These are phyloP conservation scores for Scaptomyza graminum DNA, from an alignment of 1,140 invertebrate species.

Conservation along the genomic window DNA sequence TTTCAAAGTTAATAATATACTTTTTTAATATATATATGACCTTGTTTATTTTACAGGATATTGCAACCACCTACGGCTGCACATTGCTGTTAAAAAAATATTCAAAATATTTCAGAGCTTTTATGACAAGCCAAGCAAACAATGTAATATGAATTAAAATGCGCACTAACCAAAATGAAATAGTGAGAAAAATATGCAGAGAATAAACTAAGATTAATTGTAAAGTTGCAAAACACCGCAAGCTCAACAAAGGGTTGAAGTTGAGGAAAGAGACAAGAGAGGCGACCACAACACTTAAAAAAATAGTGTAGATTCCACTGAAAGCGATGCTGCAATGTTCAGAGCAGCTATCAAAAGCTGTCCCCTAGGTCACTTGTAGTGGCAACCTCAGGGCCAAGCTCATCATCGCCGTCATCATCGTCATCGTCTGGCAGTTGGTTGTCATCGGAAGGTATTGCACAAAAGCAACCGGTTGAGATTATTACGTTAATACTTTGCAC, in stretches of 20 bases:
- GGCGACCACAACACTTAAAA: neutral
- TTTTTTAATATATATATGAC: too few relatives aligned
- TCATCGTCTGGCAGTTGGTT: too few relatives aligned
- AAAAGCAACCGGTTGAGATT: conserved; percentile 53
- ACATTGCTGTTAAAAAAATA: too few relatives aligned
- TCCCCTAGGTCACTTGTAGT: too few relatives aligned
- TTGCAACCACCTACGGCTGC: too few relatives aligned
- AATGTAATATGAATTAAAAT: neutral
- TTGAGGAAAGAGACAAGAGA: too few relatives aligned
- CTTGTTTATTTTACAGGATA: too few relatives aligned
- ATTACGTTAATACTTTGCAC: conserved; percentile 54
- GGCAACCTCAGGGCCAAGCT: neutral
- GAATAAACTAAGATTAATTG: too few relatives aligned
- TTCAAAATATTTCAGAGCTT: conserved; percentile 57
- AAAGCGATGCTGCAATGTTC: neutral
- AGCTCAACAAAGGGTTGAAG: too few relatives aligned
- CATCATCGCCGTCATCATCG: neutral
- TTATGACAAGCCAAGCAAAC: conserved; percentile 36
- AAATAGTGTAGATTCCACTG: neutral
- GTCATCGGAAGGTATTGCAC: conserved; percentile 25
- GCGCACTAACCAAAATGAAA: neutral
- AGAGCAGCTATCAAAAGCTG: neutral
- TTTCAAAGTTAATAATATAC: too few relatives aligned
- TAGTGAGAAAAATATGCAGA: neutral
- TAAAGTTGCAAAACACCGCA: too few relatives aligned